Base-by-base conservation (phyloP, 2,113 vertebrate genomes). In the Arvicanthis niloticus region DNA sequence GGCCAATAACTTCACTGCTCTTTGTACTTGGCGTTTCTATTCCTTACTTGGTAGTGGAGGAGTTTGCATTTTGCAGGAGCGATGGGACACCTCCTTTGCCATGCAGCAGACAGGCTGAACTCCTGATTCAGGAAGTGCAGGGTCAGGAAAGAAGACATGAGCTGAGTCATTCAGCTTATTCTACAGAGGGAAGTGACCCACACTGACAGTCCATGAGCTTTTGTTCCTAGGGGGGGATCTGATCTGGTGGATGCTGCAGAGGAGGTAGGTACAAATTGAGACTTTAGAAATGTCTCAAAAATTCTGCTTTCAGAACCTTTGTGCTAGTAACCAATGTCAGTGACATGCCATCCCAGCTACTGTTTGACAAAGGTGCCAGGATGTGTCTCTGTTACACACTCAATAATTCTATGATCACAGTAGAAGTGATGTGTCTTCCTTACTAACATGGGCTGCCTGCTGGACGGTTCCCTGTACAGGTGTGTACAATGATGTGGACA, bases 11-110 rank as follows among this genome's bases (percentile, higher is more conserved):
- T 37, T 82, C 75, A 70, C 58, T 45, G 19, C 31, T 42, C 89
- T 96, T 91, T 94, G 75, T 96, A 97, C 53, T 34, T 34, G 21
- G 51, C 51, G 17, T 88, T 88, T 93, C 85, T 80, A 0, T 40
- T 92, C 51, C 65, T 96, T 94, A 19, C 34, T 45, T 68, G 85
- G 88, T 53, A 26, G 81, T 24, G 7, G 89, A 53, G 73, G 90
- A 84, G 40, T 80, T 80, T 84, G 2, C 2, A 62, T 78, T 93
- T 75, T 90, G 12, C 13, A 7, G 15, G 78, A 89, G 0, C 34
- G 86, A 17, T 86, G 85, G 67, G 77, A 51, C 5, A 37, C 7
- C 34, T 72, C 67, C 5, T 56, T 92, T 16, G 31, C 1, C 13
- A 78, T 31, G 48, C 80, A 22, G 7, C 16, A 45, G 24, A 77